Conservation (phyloP, 2,888 invertebrate species). For the Netelia melanura region DNA sequence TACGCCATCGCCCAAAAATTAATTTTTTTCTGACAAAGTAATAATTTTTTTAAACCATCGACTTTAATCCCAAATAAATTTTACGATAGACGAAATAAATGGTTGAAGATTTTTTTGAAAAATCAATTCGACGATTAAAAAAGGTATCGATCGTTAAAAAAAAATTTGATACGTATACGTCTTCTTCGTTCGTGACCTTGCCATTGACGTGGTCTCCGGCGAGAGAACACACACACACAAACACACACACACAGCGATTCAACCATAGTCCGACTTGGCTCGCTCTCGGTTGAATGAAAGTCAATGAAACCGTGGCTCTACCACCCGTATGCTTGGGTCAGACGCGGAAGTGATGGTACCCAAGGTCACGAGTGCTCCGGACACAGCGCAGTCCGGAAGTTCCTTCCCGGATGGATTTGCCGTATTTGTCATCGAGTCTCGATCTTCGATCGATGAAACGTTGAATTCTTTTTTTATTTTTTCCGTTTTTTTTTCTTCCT, state of each 20-base stretch:
- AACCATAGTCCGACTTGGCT: no score
- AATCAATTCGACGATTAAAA: not conserved
- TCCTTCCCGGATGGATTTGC: constrained; percentile 34
- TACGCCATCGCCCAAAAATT: no score
- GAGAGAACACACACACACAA: constrained; percentile 14
- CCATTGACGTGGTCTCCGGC: constrained; percentile 54
- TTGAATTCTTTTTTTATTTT: constrained; percentile 17
- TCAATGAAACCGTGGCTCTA: constrained; percentile 39
- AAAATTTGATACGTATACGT: not conserved
- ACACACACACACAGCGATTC: not conserved
- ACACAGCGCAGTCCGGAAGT: constrained; percentile 52
- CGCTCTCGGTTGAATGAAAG: constrained; percentile 55
- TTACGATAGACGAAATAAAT: no score
- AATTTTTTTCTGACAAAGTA: no score
- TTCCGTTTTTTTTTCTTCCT: constrained; percentile 11
- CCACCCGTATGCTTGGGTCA: constrained; percentile 3
- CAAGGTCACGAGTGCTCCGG: constrained; percentile 55
- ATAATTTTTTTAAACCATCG: no score
- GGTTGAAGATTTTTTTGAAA: no score
- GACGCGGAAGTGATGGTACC: constrained; percentile 52
- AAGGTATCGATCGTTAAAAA: no score
- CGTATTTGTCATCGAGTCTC: constrained; percentile 26
- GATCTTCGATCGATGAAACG: not conserved
- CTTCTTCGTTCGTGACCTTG: constrained; percentile 44
- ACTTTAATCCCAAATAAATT: no score